phyloP scores from a whole-genome alignment of 2,888 invertebrate genomes.

The Synergus umbraculus region DNA sequence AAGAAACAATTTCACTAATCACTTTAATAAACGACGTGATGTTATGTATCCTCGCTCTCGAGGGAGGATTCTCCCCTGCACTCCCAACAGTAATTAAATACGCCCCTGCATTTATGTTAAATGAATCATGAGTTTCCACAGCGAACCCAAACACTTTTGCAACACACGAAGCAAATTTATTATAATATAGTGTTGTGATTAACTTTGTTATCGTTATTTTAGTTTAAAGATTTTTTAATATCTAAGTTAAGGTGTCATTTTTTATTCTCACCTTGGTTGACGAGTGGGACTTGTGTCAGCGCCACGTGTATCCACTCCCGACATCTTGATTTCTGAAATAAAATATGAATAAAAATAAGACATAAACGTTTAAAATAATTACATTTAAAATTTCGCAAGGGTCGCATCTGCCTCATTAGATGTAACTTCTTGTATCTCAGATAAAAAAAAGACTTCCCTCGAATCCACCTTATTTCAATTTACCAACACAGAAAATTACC shows the following conservation, averaged over 20 bases:
- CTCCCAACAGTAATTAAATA: conserved; percentile 49
- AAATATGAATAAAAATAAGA: neutral
- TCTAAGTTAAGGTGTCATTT: neutral
- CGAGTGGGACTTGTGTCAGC: conserved; percentile 68
- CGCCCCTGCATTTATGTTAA: conserved; percentile 46
- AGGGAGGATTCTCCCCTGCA: conserved; percentile 1
- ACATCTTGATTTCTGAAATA: conserved; percentile 68
- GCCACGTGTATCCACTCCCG: conserved; percentile 64
- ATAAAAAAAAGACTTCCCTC: neutral
- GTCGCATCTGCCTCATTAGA: neutral
- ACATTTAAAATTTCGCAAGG: neutral
- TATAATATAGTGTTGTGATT: conserved; percentile 8
- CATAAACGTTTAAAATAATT: neutral
- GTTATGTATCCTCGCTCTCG: conserved; percentile 41
- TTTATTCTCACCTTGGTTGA: conserved; percentile 67
- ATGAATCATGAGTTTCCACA: conserved; percentile 44
- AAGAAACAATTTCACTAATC: conserved; percentile 46
- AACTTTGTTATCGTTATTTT: neutral
- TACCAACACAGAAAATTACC: neutral
- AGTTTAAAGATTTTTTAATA: neutral
- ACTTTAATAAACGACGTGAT: conserved; percentile 44
- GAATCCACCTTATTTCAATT: neutral
- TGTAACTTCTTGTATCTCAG: neutral
- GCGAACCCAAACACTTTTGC: conserved; percentile 41
- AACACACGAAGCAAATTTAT: conserved; percentile 10